phyloP scores from a whole-genome alignment of 2,797 vertebrate species.

The Anas bernieri region DNA sequence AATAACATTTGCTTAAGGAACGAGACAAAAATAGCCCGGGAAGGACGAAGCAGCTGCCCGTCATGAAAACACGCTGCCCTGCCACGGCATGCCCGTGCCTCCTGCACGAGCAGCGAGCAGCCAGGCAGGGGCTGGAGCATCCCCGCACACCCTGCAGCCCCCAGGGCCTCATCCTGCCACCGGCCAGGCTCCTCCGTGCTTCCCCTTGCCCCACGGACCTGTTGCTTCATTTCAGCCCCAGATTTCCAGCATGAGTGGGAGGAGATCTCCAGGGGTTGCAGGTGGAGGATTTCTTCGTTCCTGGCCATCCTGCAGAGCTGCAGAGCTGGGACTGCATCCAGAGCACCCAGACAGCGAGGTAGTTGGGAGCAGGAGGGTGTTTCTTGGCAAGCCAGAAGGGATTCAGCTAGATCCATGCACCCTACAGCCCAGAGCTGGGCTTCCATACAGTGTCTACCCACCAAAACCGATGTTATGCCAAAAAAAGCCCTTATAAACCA shows the following conservation, averaged over 20 bases:
- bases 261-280: too few relatives aligned
- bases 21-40: background rate
- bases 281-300: too few relatives aligned
- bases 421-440: rapidly evolving
- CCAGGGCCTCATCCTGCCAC: background rate
- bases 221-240: too few relatives aligned
- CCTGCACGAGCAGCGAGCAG: rapidly evolving
- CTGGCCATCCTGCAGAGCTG: background rate
- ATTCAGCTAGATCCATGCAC: background rate
- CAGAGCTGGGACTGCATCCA: rapidly evolving
- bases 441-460: rapidly evolving
- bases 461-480: too few relatives aligned
- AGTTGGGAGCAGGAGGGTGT: background rate
- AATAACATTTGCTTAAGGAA: background rate
- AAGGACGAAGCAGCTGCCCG: background rate
- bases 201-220: too few relatives aligned
- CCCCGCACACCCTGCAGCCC: rapidly evolving
- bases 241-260: too few relatives aligned
- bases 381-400: background rate
- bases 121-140: rapidly evolving
- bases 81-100: too few relatives aligned
- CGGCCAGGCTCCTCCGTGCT: too few relatives aligned
- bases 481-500: background rate
- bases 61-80: background rate
- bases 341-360: background rate